Base-by-base conservation (phyloP, 2,113 vertebrate genomes). In the Macrotis lagotis region DNA sequence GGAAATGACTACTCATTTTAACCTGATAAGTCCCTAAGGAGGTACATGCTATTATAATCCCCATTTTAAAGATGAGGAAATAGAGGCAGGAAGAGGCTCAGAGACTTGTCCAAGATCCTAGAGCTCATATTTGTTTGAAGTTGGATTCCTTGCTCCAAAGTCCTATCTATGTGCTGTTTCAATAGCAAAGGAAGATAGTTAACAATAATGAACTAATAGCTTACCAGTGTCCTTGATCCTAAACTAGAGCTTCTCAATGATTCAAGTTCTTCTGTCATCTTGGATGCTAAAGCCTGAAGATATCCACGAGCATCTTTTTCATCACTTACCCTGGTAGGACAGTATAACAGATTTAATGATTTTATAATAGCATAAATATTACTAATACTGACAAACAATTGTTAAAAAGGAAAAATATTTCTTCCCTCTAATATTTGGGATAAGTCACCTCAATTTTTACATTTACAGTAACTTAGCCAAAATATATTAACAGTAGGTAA, bases 231-330 rank as follows among this genome's bases (percentile, higher is more conserved):
- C 97, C 99, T 98, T 14, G 99, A 98, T 0, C 99, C 99, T 96
- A 99, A 98, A 95, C 99, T 99, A 94, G 99, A 99, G 96, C 98
- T 99, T 74, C 99, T 98, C 90, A 99, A 96, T 0, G 99, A 98
- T 96, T 99, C 99, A 2, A 99, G 98, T 97, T 99, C 99, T 97
- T 99, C 99, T 0, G 99, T 99, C 99, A 99, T 99, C 98, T 99
- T 99, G 50, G 99, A 99, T 93, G 99, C 99, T 92, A 99, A 97
- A 48, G 99, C 99, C 91, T 99, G 99, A 50, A 99, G 99, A 96
- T 99, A 99, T 25, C 99, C 99, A 59, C 99, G 98, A 28, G 99
- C 99, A 1, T 99, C 99, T 92, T 99, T 99, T 98, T 99, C 99
- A 26, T 99, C 99, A 5, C 99, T 99, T 91, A 99, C 99, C 99